These are phyloP conservation scores for Creontiades dilutus DNA, from an alignment of 2,888 invertebrate genomes.

Conservation along the genomic window DNA sequence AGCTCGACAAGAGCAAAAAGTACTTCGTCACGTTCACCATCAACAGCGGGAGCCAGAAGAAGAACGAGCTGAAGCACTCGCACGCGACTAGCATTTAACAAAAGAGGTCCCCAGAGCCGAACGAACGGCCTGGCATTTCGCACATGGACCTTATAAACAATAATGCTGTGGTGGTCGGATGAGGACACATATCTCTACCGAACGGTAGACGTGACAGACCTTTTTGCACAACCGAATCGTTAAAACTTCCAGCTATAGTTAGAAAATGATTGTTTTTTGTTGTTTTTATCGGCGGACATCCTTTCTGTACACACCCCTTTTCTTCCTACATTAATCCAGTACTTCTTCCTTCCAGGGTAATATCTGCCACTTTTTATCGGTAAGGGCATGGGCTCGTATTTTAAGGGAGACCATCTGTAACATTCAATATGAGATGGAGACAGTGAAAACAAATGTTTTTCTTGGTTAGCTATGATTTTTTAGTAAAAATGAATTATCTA, in stretches of 20 bases:
- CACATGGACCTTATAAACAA: background rate
- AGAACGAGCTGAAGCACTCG: slow-evolving; percentile 72
- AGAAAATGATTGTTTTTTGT: background rate
- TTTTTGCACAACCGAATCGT: background rate
- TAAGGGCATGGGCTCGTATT: too few species aligned
- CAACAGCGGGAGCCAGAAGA: slow-evolving; percentile 81
- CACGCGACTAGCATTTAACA: slow-evolving; percentile 75
- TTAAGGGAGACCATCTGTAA: too few species aligned
- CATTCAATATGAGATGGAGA: too few species aligned
- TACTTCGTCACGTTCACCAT: slow-evolving; percentile 96
- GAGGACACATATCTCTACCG: slow-evolving; percentile 11
- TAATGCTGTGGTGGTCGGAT: background rate
- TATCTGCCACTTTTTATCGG: too few species aligned
- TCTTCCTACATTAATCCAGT: too few species aligned
- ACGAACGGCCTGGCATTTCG: background rate
- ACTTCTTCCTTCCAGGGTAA: background rate
- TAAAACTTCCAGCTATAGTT: slow-evolving; percentile 28
- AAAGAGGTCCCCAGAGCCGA: background rate
- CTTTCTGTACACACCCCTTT: background rate
- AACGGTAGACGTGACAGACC: slow-evolving; percentile 12
- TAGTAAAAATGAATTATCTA: too few species aligned
- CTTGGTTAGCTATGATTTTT: too few species aligned
- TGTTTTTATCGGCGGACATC: background rate
- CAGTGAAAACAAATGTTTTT: too few species aligned
- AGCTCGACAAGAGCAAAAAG: slow-evolving; percentile 91